phyloP scores from a whole-genome alignment of 1,140 invertebrate species.

The Rhagoletis zephyria region DNA sequence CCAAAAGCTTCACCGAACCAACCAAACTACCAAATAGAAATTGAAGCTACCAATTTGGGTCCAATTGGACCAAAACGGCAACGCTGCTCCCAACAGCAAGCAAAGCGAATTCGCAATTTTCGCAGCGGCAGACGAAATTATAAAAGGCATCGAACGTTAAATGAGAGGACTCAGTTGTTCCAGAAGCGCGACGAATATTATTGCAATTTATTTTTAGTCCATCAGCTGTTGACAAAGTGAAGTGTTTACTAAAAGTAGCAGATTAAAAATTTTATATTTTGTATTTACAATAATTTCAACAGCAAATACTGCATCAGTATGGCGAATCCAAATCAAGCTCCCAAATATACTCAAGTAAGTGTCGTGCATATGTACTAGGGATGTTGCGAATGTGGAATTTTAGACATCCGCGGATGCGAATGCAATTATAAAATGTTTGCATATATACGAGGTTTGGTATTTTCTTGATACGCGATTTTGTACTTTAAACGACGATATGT shows the following conservation, averaged over 20 bases:
- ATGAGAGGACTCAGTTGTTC: conserved; percentile 4
- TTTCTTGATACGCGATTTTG: too few species aligned
- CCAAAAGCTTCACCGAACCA: too few species aligned
- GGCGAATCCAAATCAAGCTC: conserved; percentile 68
- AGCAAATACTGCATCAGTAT: conserved; percentile 59
- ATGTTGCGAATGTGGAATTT: too few species aligned
- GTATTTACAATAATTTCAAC: background rate
- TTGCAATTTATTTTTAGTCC: background rate
- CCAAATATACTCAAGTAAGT: conserved; percentile 71
- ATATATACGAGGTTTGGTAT: too few species aligned
- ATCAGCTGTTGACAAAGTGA: background rate
- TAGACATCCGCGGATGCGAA: too few species aligned
- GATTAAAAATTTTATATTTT: background rate
- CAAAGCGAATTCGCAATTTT: background rate
- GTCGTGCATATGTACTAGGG: too few species aligned
- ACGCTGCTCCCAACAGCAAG: too few species aligned
- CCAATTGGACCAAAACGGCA: too few species aligned
- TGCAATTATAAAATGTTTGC: too few species aligned
- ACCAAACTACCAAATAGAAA: too few species aligned
- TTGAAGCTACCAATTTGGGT: too few species aligned
- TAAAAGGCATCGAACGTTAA: background rate
- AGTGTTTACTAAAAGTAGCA: background rate
- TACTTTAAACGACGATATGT: too few species aligned
- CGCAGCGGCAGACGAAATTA: background rate
- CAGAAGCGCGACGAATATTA: background rate